Evolutionary conservation across 2,888 invertebrate genomes (phyloP), one percentile per base, ranked within the genome.

Genomic region (Drosophila falleni): DNA sequence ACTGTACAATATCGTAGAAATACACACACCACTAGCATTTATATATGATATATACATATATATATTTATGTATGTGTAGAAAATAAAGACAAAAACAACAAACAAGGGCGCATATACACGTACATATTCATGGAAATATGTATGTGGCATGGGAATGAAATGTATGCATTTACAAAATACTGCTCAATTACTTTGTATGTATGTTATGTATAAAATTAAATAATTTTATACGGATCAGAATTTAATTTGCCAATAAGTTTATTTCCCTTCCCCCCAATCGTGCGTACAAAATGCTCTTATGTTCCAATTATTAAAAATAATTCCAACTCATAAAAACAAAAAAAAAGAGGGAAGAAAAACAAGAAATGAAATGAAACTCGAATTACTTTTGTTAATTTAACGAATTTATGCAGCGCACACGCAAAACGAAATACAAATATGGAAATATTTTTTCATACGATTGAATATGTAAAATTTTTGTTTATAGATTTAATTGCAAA

Each of bases 1-100:
- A 93, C 72, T 93, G 93, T 80, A 86, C 92, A 74, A 92, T 93
- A 79, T 92, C 92, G 71, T 93, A 91, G 65, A 47, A 41, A 35
- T 23, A 62, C 23, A 10, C 2, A 37, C 1, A 47, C 51, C 23
- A n/a, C 35, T 19, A 3, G 23, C 23, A 33, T 15, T 50, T 41
- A 47, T 56, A 46, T 56, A 44, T 35, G 9, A 31, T 10, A 31
- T 33, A 31, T 19, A 16, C 60, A 66, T 44, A n/a, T 55, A 42
- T 31, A 33, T 56, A 42, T 31, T 19, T 31, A 6, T 31, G 23
- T 23, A 58, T 16, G 44, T 41, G 26, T 63, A 65, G 50, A 50
- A 62, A 58, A 51, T 46, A 56, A 29, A 47, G 37, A 42, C 31
- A 10, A 59, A 55, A 41, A 46, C 31, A 35, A n/a, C 16, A 44